Evolutionary conservation across 2,113 vertebrate genomes (phyloP).

Genomic region (Labeo catla): DNA sequence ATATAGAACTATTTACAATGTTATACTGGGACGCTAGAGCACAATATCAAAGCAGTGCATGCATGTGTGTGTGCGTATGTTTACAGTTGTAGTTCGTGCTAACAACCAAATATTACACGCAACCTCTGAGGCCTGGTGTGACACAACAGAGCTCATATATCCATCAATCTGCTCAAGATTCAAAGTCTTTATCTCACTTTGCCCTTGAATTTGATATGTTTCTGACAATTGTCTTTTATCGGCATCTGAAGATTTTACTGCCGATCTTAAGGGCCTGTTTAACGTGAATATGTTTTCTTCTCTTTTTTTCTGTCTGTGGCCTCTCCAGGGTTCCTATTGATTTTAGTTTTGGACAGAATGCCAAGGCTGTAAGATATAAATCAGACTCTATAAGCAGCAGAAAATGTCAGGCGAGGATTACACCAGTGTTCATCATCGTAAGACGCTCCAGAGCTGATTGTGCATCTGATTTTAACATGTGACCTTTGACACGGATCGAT

Average conservation of each 20-base stretch:
- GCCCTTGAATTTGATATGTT: slow-evolving; percentile 1
- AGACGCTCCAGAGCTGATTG: neutral
- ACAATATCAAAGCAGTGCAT: too few species aligned
- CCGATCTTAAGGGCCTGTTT: neutral
- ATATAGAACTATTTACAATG: neutral
- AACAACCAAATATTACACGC: too few species aligned
- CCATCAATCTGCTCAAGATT: neutral
- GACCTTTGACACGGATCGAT: neutral
- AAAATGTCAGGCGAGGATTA: slow-evolving; percentile 47
- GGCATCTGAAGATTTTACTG: neutral
- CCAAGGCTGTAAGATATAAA: slow-evolving; percentile 47
- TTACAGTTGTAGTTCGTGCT: too few species aligned
- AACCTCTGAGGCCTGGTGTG: neutral
- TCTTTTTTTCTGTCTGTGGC: neutral
- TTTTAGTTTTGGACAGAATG: slow-evolving; percentile 38
- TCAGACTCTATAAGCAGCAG: slow-evolving; percentile 29
- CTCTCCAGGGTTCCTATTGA: slow-evolving; percentile 37
- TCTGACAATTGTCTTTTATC: slow-evolving; percentile 7
- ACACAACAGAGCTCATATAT: neutral
- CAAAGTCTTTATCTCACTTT: slow-evolving; percentile 6
- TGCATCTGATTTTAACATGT: neutral
- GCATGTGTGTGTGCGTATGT: too few species aligned
- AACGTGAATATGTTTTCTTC: slow-evolving; percentile 46
- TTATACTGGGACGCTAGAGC: neutral
- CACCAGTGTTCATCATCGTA: neutral